Base-by-base conservation (phyloP, 2,888 invertebrate genomes). In the Hoplodrina ambigua region DNA sequence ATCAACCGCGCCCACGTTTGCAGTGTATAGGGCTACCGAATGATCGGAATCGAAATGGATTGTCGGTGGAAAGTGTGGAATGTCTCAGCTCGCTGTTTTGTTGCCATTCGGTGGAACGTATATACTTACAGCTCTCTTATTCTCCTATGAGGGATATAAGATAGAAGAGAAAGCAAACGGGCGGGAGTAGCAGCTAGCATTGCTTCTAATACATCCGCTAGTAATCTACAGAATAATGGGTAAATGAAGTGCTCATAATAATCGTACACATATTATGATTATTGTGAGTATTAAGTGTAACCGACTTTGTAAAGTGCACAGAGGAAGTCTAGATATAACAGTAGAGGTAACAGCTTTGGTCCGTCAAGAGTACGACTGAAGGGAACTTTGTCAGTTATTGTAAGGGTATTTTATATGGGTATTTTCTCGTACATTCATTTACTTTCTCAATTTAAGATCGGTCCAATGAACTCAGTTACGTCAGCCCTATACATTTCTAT, bases 1-100 rank as follows among this genome's bases (percentile, higher is more conserved):
- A 82, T 85, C 85, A 80, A 86, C 84, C 83, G 77, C 87, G 80
- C 87, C 87, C 87, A 87, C 87, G 85, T 86, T 49, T 50, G 46
- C 60, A 50, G 59, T 66, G 55, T 76, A 58, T 61, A 78, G 81
- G 81, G 65, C 71, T 69, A 65, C 65, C 72, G 67, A 81, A 81
- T 81, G 78, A 67, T 77, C 64, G 63, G 56, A 72, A 81, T 81
- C 60, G 55, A 75, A 65, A 53, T 55, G 70, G 58, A 80, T 19
- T 62, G 76, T 53, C 55, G 76, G 61, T 80, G 70, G 77, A 78
- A 72, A 76, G 78, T 52, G 71, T 25, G 71, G 72, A 80, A 80
- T 65, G 62, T 60, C 50, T 13, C 52, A 53, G 52, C 56, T 44
- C 8, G 58, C 41, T 41, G 49, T 68, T 53, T 60, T 68, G 44